Evolutionary conservation across 2,888 invertebrate genomes (phyloP).

Genomic region (Achlya flavicornis): DNA sequence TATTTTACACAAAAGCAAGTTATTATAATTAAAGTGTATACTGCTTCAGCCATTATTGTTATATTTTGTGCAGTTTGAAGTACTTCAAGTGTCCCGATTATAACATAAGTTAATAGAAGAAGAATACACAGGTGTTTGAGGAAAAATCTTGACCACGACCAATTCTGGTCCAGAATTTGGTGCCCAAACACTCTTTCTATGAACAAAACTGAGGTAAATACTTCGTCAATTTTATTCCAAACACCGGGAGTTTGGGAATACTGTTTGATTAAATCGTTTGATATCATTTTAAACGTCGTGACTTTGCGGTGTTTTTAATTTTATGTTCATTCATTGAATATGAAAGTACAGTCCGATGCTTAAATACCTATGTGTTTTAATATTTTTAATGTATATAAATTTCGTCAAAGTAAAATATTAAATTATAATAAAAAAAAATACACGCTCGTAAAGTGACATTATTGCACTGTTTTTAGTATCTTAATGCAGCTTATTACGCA

Average conservation of each 20-base stretch:
- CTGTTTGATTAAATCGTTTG: slow-evolving; percentile 32
- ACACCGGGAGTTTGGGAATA: slow-evolving; percentile 53
- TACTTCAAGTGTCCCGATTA: slow-evolving; percentile 56
- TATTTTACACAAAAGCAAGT: slow-evolving; percentile 46
- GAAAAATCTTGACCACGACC: slow-evolving; percentile 53
- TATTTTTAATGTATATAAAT: background rate
- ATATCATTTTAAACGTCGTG: slow-evolving; percentile 34
- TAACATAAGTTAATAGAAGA: slow-evolving; percentile 50
- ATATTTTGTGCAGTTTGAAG: slow-evolving; percentile 42
- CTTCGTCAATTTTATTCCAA: slow-evolving; percentile 53
- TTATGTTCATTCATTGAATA: slow-evolving; percentile 21
- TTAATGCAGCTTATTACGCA: too few species aligned
- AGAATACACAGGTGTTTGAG: slow-evolving; percentile 42
- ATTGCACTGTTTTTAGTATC: too few species aligned
- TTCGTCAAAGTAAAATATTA: too few species aligned
- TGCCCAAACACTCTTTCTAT: slow-evolving; percentile 56
- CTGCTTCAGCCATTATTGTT: slow-evolving; percentile 52
- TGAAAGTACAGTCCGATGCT: slow-evolving; percentile 28
- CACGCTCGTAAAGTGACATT: too few species aligned
- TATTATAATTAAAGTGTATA: slow-evolving; percentile 53
- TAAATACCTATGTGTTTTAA: background rate
- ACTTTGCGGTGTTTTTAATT: slow-evolving; percentile 16
- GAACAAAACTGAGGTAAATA: slow-evolving; percentile 42
- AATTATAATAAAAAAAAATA: too few species aligned
- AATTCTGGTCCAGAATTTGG: slow-evolving; percentile 60